These are phyloP conservation scores for Bombycilla garrulus DNA, from an alignment of 2,113 vertebrate genomes.

Conservation along the genomic window DNA sequence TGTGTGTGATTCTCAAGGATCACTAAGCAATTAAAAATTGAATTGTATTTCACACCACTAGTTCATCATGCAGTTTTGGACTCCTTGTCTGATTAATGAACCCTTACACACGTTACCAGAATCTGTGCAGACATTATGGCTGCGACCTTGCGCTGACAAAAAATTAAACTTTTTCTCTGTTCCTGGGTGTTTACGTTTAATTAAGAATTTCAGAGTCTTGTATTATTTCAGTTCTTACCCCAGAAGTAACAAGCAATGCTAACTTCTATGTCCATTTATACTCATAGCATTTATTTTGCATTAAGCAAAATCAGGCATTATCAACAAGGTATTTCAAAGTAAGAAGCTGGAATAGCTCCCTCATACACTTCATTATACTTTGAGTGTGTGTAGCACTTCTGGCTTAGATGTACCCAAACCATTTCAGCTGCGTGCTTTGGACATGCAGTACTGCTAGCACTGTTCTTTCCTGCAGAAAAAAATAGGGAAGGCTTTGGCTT, in stretches of 20 bases:
- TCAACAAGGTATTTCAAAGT: neutral
- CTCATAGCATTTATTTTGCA: neutral
- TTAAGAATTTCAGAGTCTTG: neutral
- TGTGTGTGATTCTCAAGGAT: neutral
- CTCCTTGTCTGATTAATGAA: neutral
- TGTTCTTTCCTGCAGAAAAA: neutral
- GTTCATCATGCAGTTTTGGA: neutral
- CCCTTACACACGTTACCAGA: neutral
- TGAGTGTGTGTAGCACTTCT: neutral
- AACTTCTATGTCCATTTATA: neutral
- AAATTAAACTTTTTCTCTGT: neutral
- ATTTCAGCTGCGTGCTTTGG: neutral
- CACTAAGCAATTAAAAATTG: neutral
- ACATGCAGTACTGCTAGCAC: neutral
- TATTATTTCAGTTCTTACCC: neutral
- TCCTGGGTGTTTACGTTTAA: neutral
- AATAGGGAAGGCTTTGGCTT: neutral
- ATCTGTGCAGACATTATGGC: neutral
- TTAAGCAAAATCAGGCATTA: neutral
- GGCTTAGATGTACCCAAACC: neutral
- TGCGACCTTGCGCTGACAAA: neutral
- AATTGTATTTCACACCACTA: neutral
- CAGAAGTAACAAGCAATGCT: neutral
- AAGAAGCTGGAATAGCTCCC: neutral
- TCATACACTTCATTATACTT: neutral